These are phyloP conservation scores for Charadrius vociferus DNA, from an alignment of 2,113 vertebrate species.

Conservation along the genomic window DNA sequence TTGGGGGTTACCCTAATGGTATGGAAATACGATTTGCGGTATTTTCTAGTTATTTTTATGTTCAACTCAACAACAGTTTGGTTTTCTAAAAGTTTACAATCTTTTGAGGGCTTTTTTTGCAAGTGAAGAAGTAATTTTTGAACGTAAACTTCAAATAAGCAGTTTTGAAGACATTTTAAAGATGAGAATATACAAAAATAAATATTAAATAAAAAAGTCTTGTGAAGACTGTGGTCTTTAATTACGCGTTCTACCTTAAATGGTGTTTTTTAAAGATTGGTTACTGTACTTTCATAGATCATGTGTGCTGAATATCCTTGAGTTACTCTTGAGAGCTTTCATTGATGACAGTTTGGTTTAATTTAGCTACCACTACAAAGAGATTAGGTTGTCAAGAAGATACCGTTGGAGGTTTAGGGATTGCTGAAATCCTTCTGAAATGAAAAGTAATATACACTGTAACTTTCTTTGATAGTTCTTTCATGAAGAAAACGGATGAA, in stretches of 20 bases:
- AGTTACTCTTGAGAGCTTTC: slow-evolving; percentile 44
- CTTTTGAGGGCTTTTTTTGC: background rate
- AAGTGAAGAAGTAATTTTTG: background rate
- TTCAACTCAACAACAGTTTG: background rate
- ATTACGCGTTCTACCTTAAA: background rate
- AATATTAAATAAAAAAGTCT: background rate
- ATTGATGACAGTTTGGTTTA: slow-evolving; percentile 62
- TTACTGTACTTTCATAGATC: background rate
- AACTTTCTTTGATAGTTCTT: slow-evolving; percentile 56
- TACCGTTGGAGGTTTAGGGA: slow-evolving; percentile 45
- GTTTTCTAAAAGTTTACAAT: background rate
- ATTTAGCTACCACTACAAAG: slow-evolving; percentile 55
- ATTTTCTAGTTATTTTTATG: background rate
- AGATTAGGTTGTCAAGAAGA: slow-evolving; percentile 60
- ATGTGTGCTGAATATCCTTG: slow-evolving; percentile 25
- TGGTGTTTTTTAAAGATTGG: background rate
- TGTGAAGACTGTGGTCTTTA: background rate
- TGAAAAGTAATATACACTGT: slow-evolving; percentile 43
- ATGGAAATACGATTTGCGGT: background rate
- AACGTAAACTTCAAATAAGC: background rate
- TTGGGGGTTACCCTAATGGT: background rate
- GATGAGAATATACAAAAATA: background rate
- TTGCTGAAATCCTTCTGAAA: slow-evolving; percentile 59
- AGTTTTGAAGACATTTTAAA: background rate
- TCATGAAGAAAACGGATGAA: slow-evolving; percentile 32